A percentile compares a stretch with the other conserved stretches of the same genome.
phyloP scores from a whole-genome alignment of 2,797 vertebrate species.

The Rachycentron canadum region DNA sequence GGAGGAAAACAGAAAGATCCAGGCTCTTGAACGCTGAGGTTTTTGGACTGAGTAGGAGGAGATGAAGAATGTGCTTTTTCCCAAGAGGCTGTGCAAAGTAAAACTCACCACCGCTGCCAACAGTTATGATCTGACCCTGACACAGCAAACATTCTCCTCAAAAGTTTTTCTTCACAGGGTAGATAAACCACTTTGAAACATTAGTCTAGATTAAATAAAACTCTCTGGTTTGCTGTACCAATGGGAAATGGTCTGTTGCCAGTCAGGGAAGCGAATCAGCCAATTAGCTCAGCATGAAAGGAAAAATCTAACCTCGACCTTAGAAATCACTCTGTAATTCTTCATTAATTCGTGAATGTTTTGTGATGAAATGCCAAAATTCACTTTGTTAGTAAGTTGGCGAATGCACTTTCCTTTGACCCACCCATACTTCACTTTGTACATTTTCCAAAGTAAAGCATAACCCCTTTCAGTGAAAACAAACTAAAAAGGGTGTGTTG shows the following conservation, averaged over 20 bases:
- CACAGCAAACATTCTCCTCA: conserved; percentile 26
- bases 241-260: not conserved
- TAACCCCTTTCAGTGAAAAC: not conserved
- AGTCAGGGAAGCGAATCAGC: not conserved
- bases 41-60: conserved; percentile 46
- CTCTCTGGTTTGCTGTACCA: not conserved
- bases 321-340: not conserved
- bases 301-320: not conserved
- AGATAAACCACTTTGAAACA: not conserved
- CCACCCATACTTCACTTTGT: not conserved
- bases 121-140: conserved; percentile 26
- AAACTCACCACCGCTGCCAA: conserved; percentile 15
- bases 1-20: not conserved
- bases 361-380: not conserved
- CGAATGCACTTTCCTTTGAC: not conserved
- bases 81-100: conserved; percentile 10
- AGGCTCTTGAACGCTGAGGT: not conserved
- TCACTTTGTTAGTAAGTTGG: not conserved
- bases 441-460: not conserved
- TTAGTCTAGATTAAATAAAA: not conserved
- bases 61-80: conserved; percentile 22
- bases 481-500: not conserved
- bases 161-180: not conserved
- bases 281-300: not conserved
- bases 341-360: not conserved